Evolutionary conservation across 2,888 invertebrate genomes (phyloP), one percentile per base, ranked within the genome.

Genomic region (Eupithecia inturbata): DNA sequence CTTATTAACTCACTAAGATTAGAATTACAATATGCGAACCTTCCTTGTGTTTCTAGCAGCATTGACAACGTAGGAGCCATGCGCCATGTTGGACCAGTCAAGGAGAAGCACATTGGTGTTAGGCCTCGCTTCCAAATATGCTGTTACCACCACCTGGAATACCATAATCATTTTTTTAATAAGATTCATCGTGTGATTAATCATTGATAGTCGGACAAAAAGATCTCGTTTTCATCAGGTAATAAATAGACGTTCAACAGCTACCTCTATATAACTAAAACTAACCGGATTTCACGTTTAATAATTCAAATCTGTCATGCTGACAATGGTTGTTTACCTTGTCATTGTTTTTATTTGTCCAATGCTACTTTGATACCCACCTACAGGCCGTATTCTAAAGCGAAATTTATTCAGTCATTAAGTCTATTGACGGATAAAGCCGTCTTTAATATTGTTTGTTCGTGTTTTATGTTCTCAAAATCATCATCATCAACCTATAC

Each of bases 41-140:
- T 94, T 91, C 84, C 93, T 95, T 5, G 96, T 95, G 81, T 96
- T 96, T 74, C 94, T 91, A 2, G 96, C 96, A 22, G 96, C 96
- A 77, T 95, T 95, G 39, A 95, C 88, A 82, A 96, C 92, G 78
- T 95, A 95, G 0, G 92, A 92, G 0, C 95, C 95, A 68, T 92
- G 91, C 0, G 95, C 87, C 93, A 94, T 94, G 77, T 95, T 94
- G 1, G 94, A 93, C 95, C 95, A 95, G 84, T 95, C 95, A 63
- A 95, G 81, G 45, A 95, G 87, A 14, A 95, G 73, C 9, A 95
- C 83, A 77, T 95, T 95, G 31, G 91, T 92, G 33, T 87, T 88
- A 9, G 93, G 93, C 73, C 88, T 89, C 16, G 91, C 85, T 75
- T 92, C 89, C 80, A 94, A 84, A 79, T 94, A 95, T 72, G 95